Conservation (phyloP, 2,888 invertebrate genomes). For the Keiferia lycopersicella region DNA sequence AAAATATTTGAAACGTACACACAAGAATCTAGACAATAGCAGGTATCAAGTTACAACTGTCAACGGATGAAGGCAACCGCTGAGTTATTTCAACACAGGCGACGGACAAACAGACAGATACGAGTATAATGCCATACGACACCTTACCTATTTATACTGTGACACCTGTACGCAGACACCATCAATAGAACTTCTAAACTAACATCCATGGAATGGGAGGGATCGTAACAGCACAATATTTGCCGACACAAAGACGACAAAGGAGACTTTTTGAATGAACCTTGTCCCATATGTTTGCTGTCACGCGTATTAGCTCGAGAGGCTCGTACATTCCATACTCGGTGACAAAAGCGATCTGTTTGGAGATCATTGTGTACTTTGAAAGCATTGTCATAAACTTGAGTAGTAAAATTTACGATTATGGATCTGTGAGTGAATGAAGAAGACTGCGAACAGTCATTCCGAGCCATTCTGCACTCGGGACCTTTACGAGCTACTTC, state of each 20-base stretch:
- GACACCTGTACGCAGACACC: conserved; percentile 21
- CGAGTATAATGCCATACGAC: conserved; percentile 19
- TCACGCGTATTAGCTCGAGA: conserved; percentile 22
- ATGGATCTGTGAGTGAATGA: conserved; percentile 22
- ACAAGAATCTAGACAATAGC: conserved; percentile 13
- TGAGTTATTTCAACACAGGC: conserved; percentile 14
- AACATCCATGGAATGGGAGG: background rate
- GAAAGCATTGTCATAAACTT: conserved; percentile 17
- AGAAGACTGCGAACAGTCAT: conserved; percentile 7
- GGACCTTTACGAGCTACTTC: conserved; percentile 5
- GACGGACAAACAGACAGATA: conserved; percentile 24
- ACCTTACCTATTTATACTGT: conserved; percentile 14
- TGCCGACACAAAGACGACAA: conserved; percentile 23
- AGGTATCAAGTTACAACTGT: conserved; percentile 20
- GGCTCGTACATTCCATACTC: conserved; percentile 20
- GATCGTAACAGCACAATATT: conserved; percentile 15
- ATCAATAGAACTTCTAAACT: conserved; percentile 6
- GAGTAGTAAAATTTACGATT: conserved; percentile 19
- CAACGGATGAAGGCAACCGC: conserved; percentile 12
- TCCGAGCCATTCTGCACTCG: background rate
- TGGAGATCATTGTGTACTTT: conserved; percentile 21
- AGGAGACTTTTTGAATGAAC: conserved; percentile 21
- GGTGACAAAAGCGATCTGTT: conserved; percentile 22
- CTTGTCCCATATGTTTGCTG: conserved; percentile 21
- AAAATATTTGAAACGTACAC: conserved; percentile 17